These are phyloP conservation scores for Nineta flava DNA, from an alignment of 2,888 invertebrate genomes.

Conservation along the genomic window DNA sequence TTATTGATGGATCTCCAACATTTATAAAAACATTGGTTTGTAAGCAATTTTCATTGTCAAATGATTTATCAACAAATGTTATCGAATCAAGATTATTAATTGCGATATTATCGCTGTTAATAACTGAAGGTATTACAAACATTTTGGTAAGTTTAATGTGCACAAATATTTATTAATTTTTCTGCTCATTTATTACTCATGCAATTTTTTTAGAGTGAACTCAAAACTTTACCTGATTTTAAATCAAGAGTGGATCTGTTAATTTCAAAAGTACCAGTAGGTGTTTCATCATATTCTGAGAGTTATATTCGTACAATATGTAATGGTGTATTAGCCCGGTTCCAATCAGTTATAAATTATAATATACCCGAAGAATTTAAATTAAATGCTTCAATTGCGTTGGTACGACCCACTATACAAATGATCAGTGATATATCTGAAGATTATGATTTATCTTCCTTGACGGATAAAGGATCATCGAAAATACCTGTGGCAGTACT, in stretches of 20 bases:
- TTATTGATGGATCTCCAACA: constrained; percentile 68
- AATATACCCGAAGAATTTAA: neutral
- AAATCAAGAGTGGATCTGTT: constrained; percentile 38
- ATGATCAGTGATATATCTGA: neutral
- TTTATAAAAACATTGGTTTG: constrained; percentile 35
- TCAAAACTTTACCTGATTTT: constrained; percentile 35
- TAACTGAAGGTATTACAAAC: neutral
- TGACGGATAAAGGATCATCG: no score
- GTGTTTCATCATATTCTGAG: neutral
- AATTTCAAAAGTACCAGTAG: constrained; percentile 26
- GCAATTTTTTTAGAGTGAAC: constrained; percentile 25
- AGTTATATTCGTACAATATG: neutral
- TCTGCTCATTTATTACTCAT: no score
- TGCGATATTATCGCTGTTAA: neutral
- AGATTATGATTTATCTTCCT: neutral
- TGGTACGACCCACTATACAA: neutral
- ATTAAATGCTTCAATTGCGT: neutral
- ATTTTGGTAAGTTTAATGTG: no score
- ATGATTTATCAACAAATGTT: neutral
- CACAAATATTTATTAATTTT: no score
- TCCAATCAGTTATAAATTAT: neutral
- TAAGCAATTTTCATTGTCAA: neutral
- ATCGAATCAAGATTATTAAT: neutral
- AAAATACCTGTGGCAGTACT: neutral
- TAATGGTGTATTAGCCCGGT: neutral